These are phyloP conservation scores for Sarcophaga carnaria DNA, from an alignment of 2,888 invertebrate species.

Conservation along the genomic window DNA sequence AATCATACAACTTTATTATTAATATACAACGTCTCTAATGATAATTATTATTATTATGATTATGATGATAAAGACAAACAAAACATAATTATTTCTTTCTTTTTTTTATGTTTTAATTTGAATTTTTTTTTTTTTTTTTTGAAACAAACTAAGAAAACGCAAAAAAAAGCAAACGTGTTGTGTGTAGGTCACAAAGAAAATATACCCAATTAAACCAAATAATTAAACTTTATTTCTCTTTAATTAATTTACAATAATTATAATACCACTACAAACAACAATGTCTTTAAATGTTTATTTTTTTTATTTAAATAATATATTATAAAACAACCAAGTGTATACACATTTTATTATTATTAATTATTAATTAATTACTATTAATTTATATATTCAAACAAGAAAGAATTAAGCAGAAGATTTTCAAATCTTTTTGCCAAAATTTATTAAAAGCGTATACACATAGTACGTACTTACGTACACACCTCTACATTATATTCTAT, in stretches of 20 bases:
- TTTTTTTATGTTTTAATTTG: background rate
- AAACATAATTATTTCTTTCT: background rate
- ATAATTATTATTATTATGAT: background rate
- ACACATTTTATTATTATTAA: too few species aligned
- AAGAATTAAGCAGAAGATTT: too few species aligned
- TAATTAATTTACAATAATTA: background rate
- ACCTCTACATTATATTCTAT: too few species aligned
- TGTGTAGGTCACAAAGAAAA: background rate
- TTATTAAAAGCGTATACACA: too few species aligned
- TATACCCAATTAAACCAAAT: background rate
- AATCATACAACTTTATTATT: slow-evolving; percentile 3
- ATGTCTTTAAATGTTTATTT: background rate
- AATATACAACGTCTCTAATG: background rate
- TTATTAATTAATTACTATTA: too few species aligned
- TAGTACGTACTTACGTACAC: too few species aligned
- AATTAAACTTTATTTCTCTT: background rate
- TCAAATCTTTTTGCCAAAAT: too few species aligned
- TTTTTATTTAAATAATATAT: too few species aligned
- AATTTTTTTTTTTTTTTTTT: background rate
- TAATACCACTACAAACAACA: background rate
- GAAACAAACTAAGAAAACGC: background rate
- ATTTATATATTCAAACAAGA: too few species aligned
- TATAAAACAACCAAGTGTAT: too few species aligned
- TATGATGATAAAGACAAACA: background rate
- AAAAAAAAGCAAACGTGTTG: too few species aligned